phyloP scores from a whole-genome alignment of 2,888 invertebrate species.

The Cataglyphis livida region DNA sequence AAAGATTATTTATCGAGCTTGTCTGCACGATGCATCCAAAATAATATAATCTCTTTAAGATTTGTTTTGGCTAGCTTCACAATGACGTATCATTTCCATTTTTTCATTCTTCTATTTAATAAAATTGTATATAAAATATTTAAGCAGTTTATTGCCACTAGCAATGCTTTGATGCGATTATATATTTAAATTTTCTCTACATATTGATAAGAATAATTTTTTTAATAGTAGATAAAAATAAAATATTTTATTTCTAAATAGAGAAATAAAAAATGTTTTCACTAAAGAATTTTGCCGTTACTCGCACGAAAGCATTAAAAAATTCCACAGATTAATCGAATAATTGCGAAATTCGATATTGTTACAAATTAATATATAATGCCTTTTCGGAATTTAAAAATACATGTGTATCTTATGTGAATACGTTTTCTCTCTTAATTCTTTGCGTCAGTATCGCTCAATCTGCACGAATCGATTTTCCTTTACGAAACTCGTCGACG shows the following conservation, averaged over 20 bases:
- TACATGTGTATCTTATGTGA: constrained; percentile 45
- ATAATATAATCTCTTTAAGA: neutral
- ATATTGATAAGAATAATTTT: neutral
- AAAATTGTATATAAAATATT: neutral
- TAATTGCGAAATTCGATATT: constrained; percentile 26
- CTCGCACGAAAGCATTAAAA: constrained; percentile 8
- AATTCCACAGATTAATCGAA: constrained; percentile 46
- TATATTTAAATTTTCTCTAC: neutral
- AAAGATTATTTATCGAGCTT: constrained; percentile 71
- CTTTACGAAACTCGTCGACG: neutral
- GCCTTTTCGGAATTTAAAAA: constrained; percentile 35
- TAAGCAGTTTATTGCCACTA: neutral
- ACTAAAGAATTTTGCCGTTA: neutral
- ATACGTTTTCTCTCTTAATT: constrained; percentile 53
- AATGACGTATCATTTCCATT: neutral
- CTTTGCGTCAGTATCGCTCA: constrained; percentile 38
- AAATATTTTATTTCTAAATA: neutral
- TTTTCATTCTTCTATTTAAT: neutral
- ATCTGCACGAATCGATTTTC: neutral
- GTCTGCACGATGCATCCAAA: neutral
- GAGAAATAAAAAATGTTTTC: neutral
- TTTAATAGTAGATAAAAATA: neutral
- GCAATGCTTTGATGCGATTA: neutral
- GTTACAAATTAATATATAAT: constrained; percentile 32
- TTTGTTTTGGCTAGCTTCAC: neutral